Evolutionary conservation across 1,140 invertebrate genomes (phyloP).

Genomic region (Euura saliciscinereae): DNA sequence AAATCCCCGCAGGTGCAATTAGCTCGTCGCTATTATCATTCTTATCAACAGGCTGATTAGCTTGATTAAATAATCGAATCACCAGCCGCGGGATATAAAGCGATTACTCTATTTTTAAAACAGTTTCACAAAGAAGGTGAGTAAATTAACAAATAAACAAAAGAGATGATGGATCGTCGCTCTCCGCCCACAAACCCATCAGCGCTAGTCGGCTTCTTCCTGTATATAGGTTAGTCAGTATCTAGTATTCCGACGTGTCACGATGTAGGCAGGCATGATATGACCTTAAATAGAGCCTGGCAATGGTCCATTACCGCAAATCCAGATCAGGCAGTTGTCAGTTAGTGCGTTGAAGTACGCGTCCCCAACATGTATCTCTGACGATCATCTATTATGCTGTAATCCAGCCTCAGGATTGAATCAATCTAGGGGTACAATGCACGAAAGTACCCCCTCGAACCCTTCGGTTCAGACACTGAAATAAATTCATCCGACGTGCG

Average conservation of each 20-base stretch:
- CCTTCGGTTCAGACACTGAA: neutral
- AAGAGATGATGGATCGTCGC: slow-evolving; percentile 32
- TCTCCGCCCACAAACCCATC: slow-evolving; percentile 29
- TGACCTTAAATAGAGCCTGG: slow-evolving; percentile 42
- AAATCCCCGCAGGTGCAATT: no score
- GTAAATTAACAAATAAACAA: slow-evolving; percentile 23
- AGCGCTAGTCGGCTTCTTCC: slow-evolving; percentile 38
- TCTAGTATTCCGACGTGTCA: slow-evolving; percentile 27
- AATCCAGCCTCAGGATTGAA: neutral
- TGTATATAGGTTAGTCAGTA: slow-evolving; percentile 30
- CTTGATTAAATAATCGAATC: no score
- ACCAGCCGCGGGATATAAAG: no score
- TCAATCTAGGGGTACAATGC: neutral
- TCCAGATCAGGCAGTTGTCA: neutral
- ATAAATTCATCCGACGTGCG: neutral
- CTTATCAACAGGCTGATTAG: no score
- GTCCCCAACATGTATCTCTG: neutral
- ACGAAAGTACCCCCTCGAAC: no score
- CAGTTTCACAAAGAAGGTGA: no score
- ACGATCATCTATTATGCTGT: neutral
- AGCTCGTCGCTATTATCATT: no score
- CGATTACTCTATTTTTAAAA: no score
- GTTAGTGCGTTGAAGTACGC: neutral
- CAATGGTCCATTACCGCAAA: neutral
- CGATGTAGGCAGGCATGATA: slow-evolving; percentile 30